Evolutionary conservation across 1,140 invertebrate genomes (phyloP), one percentile per base, ranked within the genome.

Genomic region (Oncopeltus fasciatus): DNA sequence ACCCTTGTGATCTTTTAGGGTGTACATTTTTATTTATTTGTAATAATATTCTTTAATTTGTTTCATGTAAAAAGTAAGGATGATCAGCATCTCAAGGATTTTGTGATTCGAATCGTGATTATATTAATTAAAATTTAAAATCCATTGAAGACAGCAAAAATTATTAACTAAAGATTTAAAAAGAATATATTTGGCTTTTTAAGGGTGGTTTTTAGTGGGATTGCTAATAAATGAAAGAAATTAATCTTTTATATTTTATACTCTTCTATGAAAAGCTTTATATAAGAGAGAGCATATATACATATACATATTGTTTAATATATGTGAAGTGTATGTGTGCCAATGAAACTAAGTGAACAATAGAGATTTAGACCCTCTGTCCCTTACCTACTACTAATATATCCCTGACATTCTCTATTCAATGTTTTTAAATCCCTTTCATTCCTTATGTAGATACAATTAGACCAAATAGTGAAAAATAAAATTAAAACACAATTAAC

Each of bases 1-100:
- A 38, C 38, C 29, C 38, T 57, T 59, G 29, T 38, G 38, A 59
- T 59, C 38, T 59, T 59, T 20, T 59, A n/a, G 56, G 16, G 58
- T n/a, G 38, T 26, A 26, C 29, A 38, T 43, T 59, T 59, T 59
- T 59, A 38, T 57, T 57, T 2, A 57, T 31, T 57, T 57, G n/a
- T 57, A 57, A 20, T 57, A 12, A 38, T 57, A 20, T 57, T 57
- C 56, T 31, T 28, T 27, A 16, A 28, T 31, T 57, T 57, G 38
- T 59, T 59, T 18, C 18, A 28, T 43, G 29, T 38, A 59, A 59
- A 61, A 51, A 61, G 27, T 51, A 49, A 53, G 47, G 18, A 49
- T 51, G 47, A 51, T 51, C 47, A 51, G 47, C 21, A 44, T 51
- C 47, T 51, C 21, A 21, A n/a, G 47, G 21, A 51, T 21, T 51